Base-by-base conservation (phyloP, 2,888 invertebrate genomes). In the Herminia tarsipennalis region DNA sequence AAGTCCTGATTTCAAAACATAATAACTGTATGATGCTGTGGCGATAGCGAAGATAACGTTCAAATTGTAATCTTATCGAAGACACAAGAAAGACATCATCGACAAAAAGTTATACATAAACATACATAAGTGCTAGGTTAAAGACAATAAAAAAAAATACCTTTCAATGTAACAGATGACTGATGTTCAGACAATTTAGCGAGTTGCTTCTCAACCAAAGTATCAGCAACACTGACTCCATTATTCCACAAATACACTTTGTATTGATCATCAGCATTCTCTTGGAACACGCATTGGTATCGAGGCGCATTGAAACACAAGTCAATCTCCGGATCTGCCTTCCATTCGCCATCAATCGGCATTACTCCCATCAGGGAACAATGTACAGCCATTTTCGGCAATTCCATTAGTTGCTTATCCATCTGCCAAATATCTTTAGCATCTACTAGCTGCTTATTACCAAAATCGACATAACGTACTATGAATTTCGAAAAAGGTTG, bases 381-480 rank as follows among this genome's bases (percentile, higher is more conserved):
- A 36, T 93, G 92, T 0, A 96, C 84, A 0, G 95, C 95, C 92
- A 96, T 94, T 37, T 93, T 93, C 0, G 96, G 95, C 12, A 95
- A 76, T 2, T 89, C 88, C 78, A 94, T 91, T 50, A 95, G 93
- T 48, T 93, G 92, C 32, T 88, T 92, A 61, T 96, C 95, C 46
- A 96, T 86, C 36, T 93, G 93, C 93, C 94, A 96, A 14, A 96
- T 93, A 62, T 95, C 94, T 48, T 86, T 91, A 0, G 89, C 86
- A 30, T 93, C 92, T 0, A 96, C 94, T 0, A 93, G 84, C 25
- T 94, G 93, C 42, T 92, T 92, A 68, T 96, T 96, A 2, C 96
- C 96, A 64, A 95, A 96, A 79, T 96, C 96, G 0, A 96, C 92
- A 70, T 95, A 96, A 16, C 93, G 92, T 0, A 96, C 95, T 43